These are phyloP conservation scores for Desmodus rotundus DNA, from an alignment of 2,113 vertebrate species.

Conservation along the genomic window DNA sequence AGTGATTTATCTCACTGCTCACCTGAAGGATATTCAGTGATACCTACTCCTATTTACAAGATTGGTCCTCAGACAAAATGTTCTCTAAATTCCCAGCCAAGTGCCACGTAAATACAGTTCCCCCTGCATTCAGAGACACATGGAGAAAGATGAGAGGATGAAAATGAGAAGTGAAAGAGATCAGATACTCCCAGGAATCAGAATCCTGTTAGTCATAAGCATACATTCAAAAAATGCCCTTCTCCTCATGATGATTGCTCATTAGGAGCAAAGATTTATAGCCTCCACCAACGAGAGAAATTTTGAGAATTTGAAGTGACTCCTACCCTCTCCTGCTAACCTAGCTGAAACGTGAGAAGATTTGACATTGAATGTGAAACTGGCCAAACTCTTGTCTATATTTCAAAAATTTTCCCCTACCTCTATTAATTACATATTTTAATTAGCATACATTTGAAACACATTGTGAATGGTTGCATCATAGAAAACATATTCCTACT, in stretches of 20 bases:
- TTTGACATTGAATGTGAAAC: slow-evolving; percentile 52
- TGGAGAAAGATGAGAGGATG: neutral
- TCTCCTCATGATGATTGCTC: neutral
- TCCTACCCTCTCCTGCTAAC: neutral
- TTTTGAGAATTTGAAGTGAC: slow-evolving; percentile 24
- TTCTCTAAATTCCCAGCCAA: slow-evolving; percentile 35
- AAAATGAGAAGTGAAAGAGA: neutral
- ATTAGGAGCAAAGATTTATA: neutral
- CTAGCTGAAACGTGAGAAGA: neutral
- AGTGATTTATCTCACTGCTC: slow-evolving; percentile 43
- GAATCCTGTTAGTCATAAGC: neutral
- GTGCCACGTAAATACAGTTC: neutral
- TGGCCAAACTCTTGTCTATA: neutral
- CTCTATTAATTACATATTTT: neutral
- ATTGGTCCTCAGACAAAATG: slow-evolving; percentile 12
- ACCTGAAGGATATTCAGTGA: slow-evolving; percentile 41
- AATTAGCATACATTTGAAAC: slow-evolving; percentile 21
- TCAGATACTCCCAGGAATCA: neutral
- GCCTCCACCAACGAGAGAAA: neutral
- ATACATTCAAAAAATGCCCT: neutral
- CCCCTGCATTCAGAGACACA: neutral
- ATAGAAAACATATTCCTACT: neutral
- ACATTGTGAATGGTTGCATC: neutral
- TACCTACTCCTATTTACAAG: neutral
- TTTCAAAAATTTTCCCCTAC: neutral